These are phyloP conservation scores for Hippocampus guttulatus DNA, from an alignment of 2,113 vertebrate species.

Conservation along the genomic window DNA sequence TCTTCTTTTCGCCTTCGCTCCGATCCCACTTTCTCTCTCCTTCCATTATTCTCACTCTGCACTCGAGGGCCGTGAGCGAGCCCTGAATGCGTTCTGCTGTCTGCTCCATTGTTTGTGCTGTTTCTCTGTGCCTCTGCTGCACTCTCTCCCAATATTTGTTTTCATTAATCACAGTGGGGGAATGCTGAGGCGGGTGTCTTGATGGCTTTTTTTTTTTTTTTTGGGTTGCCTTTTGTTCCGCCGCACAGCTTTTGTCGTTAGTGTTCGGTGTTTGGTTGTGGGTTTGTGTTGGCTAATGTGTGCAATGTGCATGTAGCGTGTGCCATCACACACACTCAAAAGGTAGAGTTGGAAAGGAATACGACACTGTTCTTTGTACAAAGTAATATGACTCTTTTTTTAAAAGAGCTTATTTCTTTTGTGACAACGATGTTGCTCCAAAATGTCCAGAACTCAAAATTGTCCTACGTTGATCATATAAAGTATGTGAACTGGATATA, in stretches of 20 bases:
- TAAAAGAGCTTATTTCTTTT: constrained; percentile 30
- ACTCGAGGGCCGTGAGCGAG: constrained; percentile 63
- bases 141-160: constrained; percentile 77
- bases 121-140: constrained; percentile 58
- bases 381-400: constrained; percentile 34
- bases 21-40: constrained; percentile 49
- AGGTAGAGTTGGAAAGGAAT: constrained; percentile 18
- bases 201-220: constrained; percentile 73
- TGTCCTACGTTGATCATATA: background rate
- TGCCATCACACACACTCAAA: constrained; percentile 13
- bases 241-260: constrained; percentile 61
- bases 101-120: constrained; percentile 89
- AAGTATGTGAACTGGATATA: background rate
- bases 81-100: constrained; percentile 69
- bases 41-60: constrained; percentile 68
- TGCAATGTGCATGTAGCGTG: constrained; percentile 9
- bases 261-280: constrained; percentile 49
- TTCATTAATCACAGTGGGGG: constrained; percentile 88
- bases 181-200: constrained; percentile 81
- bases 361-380: constrained; percentile 18
- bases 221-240: constrained; percentile 74
- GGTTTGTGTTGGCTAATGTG: constrained; percentile 31
- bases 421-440: background rate
- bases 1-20: constrained; percentile 39
- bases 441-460: background rate